Base-by-base conservation (phyloP, 1,140 invertebrate species). In the Phocides pigmalion region DNA sequence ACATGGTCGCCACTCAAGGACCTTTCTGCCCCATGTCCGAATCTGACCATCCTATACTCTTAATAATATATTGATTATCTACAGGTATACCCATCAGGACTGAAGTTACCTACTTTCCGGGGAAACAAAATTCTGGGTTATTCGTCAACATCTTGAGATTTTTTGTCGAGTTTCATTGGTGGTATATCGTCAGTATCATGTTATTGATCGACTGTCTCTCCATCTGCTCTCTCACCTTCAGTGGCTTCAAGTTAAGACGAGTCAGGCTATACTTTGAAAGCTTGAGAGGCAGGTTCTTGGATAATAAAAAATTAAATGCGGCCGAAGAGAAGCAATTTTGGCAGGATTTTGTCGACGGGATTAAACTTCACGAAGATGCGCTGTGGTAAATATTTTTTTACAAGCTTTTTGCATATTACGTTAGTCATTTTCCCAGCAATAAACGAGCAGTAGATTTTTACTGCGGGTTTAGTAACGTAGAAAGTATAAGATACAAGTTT, bases 61-160 rank as follows among this genome's bases (percentile, higher is more conserved):
- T n/a, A n/a, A n/a, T n/a, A n/a, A n/a, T n/a, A n/a, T n/a, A n/a
- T n/a, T n/a, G n/a, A n/a, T 28, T 28, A 28, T 28, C 25, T 72
- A 6, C 68, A 84, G 82, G 70, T 3, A 73, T 74, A 19, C 73
- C 76, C 11, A 71, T 82, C n/a, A 64, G 76, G 3, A 79, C 74
- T n/a, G 74, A 78, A 68, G 76, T 84, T 2, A 64, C 68, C 5
- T 76, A 44, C 20, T 76, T 59, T 22, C 82, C 82, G 0, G 62
- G 16, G 2, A 4, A 47, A 25, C 20, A 42, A 0, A 19, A 74
- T 3, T 47, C 62, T 19, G 79, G 81, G 1, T 3, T 74, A n/a
- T n/a, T 71, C 3, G 62, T 69, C 1, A 76, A 78, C 17, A 39
- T 84, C 6, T 37, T 82, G 0, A 46, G 73, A 11, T 66, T 79